A percentile compares a stretch with the other conserved stretches of the same genome.
phyloP scores from a whole-genome alignment of 2,113 vertebrate genomes.

The Pelusios castaneus region DNA sequence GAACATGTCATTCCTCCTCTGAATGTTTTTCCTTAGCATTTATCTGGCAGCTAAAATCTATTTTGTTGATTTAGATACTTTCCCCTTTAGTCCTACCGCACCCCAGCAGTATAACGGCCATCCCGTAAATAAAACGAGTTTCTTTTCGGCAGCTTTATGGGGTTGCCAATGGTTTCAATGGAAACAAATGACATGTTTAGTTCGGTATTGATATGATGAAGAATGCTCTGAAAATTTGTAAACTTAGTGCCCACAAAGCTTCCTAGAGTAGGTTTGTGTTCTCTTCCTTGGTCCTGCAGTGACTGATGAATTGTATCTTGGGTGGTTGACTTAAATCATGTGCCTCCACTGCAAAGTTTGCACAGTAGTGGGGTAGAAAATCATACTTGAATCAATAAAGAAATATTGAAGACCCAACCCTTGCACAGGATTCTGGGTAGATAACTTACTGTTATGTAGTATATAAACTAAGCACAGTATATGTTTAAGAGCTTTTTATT shows the following conservation, averaged over 20 bases:
- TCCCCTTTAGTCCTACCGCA: background rate
- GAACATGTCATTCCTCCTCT: conserved; percentile 20
- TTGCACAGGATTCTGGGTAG: conserved; percentile 57
- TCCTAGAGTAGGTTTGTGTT: background rate
- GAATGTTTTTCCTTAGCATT: background rate
- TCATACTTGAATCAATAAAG: conserved; percentile 35
- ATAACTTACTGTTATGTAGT: conserved; percentile 61
- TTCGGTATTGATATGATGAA: conserved; percentile 31
- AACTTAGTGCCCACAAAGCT: background rate
- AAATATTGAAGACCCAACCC: conserved; percentile 52
- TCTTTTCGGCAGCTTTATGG: conserved; percentile 12
- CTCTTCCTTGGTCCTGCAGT: background rate
- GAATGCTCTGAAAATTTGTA: conserved; percentile 15
- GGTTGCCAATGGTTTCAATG: conserved; percentile 26
- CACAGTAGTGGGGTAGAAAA: conserved; percentile 16
- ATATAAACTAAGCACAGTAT: conserved; percentile 64
- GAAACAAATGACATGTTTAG: conserved; percentile 13
- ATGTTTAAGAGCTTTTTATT: conserved; percentile 76
- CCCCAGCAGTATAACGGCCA: background rate
- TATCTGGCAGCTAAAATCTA: background rate
- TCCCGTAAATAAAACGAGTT: background rate
- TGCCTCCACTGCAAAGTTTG: background rate
- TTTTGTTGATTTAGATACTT: conserved; percentile 8
- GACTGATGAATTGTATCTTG: background rate
- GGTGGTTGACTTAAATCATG: conserved; percentile 1